Evolutionary conservation across 2,797 vertebrate genomes (phyloP).

Genomic region (Pipistrellus nathusii): DNA sequence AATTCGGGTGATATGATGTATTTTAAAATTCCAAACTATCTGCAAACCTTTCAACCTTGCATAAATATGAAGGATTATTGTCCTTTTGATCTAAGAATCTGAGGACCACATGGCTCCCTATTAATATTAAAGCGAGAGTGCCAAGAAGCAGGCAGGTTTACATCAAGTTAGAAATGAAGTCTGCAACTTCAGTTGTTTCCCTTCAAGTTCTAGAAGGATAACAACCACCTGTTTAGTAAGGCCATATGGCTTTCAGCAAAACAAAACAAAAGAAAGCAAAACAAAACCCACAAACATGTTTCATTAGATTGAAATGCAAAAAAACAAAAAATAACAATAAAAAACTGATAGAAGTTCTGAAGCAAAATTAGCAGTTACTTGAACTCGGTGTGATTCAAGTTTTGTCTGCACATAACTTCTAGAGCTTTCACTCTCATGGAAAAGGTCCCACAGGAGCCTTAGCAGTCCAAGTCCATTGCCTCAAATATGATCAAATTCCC

Average conservation of each 20-base stretch:
- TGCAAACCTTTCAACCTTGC: neutral
- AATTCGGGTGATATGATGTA: neutral
- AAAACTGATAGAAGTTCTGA: neutral
- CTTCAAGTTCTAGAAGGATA: neutral
- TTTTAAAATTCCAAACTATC: constrained; percentile 25
- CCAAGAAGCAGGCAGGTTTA: neutral
- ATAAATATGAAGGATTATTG: neutral
- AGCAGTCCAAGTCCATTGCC: neutral
- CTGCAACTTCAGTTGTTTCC: neutral
- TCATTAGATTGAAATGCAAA: neutral
- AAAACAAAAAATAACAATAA: neutral
- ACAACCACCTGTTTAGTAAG: neutral
- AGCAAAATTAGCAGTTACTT: neutral
- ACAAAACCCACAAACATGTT: neutral
- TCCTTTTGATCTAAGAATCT: neutral
- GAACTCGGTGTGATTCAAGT: neutral
- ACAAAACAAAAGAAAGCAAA: neutral
- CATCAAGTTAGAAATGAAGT: neutral
- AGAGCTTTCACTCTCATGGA: neutral
- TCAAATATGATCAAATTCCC: neutral
- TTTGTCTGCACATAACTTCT: neutral
- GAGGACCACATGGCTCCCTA: neutral
- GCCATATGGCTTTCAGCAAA: neutral
- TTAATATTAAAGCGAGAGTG: neutral
- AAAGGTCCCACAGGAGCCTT: neutral